Evolutionary conservation across 1,140 invertebrate genomes (phyloP).

Genomic region (Cydia splendana): DNA sequence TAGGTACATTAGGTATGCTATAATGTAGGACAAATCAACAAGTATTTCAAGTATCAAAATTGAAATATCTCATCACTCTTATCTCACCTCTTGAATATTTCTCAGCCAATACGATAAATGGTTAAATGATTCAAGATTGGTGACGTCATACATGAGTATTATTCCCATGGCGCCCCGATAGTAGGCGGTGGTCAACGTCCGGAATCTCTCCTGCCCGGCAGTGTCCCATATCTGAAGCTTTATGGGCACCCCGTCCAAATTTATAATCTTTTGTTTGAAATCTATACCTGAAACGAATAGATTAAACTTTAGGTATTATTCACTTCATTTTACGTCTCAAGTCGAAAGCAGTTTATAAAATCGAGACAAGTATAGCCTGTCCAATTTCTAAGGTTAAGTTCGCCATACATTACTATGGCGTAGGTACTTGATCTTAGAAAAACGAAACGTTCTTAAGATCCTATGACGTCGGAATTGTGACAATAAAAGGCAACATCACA

Average conservation of each 20-base stretch:
- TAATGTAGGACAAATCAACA: no score
- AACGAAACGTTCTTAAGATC: no score
- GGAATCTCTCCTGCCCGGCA: constrained; percentile 86
- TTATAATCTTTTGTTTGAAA: constrained; percentile 95
- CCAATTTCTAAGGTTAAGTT: no score
- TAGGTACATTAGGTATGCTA: no score
- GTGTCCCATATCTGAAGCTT: constrained; percentile 95
- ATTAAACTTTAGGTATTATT: background rate
- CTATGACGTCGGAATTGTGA: no score
- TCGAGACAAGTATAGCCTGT: no score
- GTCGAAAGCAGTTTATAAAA: no score
- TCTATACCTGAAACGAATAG: constrained; percentile 86
- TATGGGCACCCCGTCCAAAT: constrained; percentile 90
- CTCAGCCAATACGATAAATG: constrained; percentile 92
- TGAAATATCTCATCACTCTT: no score
- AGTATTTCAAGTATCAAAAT: background rate
- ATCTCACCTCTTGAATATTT: constrained; percentile 90
- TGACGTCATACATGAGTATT: constrained; percentile 92
- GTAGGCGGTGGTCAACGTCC: constrained; percentile 92
- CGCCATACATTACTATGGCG: no score
- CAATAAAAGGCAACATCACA: no score
- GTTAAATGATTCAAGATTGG: constrained; percentile 92
- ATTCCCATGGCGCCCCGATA: constrained; percentile 94
- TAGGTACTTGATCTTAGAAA: no score
- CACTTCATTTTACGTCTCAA: background rate